phyloP scores from a whole-genome alignment of 2,113 vertebrate species.

The Tursiops truncatus region DNA sequence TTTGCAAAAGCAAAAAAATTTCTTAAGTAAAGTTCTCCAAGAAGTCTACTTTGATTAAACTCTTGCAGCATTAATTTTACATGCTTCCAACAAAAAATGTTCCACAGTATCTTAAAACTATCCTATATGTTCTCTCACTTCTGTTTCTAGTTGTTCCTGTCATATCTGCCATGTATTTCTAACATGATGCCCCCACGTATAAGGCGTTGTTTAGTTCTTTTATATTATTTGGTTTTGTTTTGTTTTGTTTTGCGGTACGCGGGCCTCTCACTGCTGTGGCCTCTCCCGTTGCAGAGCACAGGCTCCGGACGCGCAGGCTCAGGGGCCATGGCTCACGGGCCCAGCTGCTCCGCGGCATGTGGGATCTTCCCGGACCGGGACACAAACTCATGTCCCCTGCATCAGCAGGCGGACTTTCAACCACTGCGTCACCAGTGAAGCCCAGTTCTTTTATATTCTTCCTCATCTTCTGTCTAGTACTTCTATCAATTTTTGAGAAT shows the following conservation, averaged over 20 bases:
- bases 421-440: no score
- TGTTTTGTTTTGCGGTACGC: rapidly evolving
- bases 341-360: no score
- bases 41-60: background rate
- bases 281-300: no score
- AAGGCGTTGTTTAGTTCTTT: background rate
- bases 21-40: background rate
- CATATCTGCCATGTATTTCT: background rate
- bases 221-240: background rate
- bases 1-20: background rate
- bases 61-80: background rate
- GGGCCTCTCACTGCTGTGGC: no score
- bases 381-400: no score
- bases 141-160: background rate
- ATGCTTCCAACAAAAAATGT: background rate
- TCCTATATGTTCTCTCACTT: background rate
- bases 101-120: background rate
- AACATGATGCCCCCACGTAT: background rate
- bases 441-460: background rate
- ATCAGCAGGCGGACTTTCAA: no score
- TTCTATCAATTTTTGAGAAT: background rate
- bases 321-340: no score
- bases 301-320: no score
- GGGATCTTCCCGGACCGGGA: no score
- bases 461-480: background rate